Base-by-base conservation (phyloP, 1,140 invertebrate species). In the Diploscapter pachys region DNA sequence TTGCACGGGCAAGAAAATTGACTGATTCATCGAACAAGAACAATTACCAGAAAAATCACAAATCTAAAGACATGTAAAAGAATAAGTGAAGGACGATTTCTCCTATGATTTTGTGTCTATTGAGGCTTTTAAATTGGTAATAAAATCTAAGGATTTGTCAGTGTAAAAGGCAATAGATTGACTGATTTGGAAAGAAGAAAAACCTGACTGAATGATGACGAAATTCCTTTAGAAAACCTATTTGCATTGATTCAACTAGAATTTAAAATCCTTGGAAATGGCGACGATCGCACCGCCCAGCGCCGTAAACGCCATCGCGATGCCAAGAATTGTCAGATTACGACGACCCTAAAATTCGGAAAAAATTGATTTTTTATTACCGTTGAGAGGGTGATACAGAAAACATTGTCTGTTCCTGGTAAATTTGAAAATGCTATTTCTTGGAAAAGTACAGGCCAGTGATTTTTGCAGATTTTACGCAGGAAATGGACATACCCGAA, bases 271-370 rank as follows among this genome's bases (percentile, higher is more conserved):
- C 67, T 76, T 76, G 0, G 75, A 76, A 0, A 76, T 48, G 52
- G 71, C 76, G 55, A 77, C 72, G 31, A 75, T n/a, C 3, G 64
- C 56, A 8, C 71, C 64, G n/a, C 77, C 69, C 48, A 56, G 54
- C 31, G 76, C 50, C 31, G 77, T 78, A 3, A 78, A 67, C 48
- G 63, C 52, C 75, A 76, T 76, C 53, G 75, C 75, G 3, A 73
- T 65, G 11, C 61, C 70, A 9, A 76, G 72, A 9, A 76, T 49
- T 5, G 63, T 56, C 57, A 72, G 68, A 52, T 76, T 76, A 3
- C 63, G 31, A 9, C 51, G 63, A 8, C 69, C 69, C 69, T 71
- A 59, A 65, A 71, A 71, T 63, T 31, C 31, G 31, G 31, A 1
- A 31, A 31, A 31, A 48, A 6, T 6, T 1, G 9, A 49, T 9